Evolutionary conservation across 2,113 vertebrate genomes (phyloP).

Genomic region (Phyllostomus hastatus): DNA sequence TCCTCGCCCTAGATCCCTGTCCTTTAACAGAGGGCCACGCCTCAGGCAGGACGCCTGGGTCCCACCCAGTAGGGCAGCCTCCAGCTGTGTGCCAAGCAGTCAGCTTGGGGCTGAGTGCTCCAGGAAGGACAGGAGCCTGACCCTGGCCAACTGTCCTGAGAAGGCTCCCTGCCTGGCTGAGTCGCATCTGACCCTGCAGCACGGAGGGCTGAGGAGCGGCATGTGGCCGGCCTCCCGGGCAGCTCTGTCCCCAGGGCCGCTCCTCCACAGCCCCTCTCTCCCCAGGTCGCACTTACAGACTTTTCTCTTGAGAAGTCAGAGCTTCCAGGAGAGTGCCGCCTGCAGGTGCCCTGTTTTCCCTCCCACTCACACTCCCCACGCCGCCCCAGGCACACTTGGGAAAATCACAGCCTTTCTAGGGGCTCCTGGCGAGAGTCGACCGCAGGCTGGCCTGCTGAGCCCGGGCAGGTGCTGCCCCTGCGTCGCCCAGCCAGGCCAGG

Average conservation of each 20-base stretch:
- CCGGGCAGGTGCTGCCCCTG: not conserved
- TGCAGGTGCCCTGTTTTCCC: not conserved
- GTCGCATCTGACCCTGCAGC: not conserved
- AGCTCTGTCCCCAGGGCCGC: not conserved
- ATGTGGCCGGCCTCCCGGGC: not conserved
- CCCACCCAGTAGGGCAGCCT: not conserved
- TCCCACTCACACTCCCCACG: not conserved
- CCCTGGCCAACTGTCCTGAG: fast-evolving
- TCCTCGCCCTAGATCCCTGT: not conserved
- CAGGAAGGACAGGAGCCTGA: not conserved
- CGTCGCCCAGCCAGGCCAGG: not conserved
- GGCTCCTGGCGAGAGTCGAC: not conserved
- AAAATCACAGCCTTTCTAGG: not conserved
- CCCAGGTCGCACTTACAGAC: not conserved
- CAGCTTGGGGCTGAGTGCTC: not conserved
- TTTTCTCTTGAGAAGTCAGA: not conserved
- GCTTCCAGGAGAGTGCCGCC: not conserved
- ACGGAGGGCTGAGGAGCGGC: not conserved
- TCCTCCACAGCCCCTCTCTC: not conserved
- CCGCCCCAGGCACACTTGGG: not conserved
- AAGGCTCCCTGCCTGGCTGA: fast-evolving
- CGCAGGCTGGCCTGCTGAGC: not conserved
- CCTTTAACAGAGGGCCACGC: not conserved
- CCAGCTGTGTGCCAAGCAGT: fast-evolving
- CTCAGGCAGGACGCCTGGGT: not conserved